A percentile compares a stretch with the other conserved stretches of the same genome.
Evolutionary conservation across 2,797 vertebrate species (phyloP).

Genomic region (Argentina silus): DNA sequence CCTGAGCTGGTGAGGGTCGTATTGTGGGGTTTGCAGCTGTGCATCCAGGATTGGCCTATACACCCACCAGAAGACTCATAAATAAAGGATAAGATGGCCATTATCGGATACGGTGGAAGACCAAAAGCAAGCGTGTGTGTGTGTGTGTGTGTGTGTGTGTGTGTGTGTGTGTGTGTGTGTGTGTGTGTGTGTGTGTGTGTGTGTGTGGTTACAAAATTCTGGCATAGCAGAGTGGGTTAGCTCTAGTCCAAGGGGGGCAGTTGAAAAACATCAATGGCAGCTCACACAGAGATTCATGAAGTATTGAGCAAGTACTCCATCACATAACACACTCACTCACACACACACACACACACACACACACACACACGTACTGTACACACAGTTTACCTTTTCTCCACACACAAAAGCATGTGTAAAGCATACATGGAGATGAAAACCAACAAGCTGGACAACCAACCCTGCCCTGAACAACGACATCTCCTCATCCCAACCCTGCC

Average conservation of each 20-base stretch:
- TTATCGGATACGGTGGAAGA: no score
- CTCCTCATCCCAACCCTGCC: no score
- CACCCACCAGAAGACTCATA: no score
- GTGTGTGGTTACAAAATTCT: constrained; percentile 49
- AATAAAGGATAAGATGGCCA: no score
- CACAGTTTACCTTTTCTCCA: constrained; percentile 6
- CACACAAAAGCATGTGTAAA: neutral
- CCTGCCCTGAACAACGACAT: no score
- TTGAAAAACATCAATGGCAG: constrained; percentile 62
- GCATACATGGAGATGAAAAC: no score
- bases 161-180: no score
- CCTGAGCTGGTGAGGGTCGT: constrained; percentile 54
- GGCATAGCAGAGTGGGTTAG: constrained; percentile 57
- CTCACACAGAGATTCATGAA: constrained; percentile 45
- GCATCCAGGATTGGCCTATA: no score
- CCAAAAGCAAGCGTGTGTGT: no score
- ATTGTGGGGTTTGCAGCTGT: constrained; percentile 1
- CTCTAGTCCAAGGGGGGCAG: constrained; percentile 55
- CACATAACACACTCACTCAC: constrained; percentile 27
- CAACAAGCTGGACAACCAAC: no score
- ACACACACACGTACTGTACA: constrained; percentile 1
- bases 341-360: constrained; percentile 34
- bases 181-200: no score
- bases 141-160: neutral
- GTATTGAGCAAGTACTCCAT: constrained; percentile 36